A percentile compares a stretch with the other conserved stretches of the same genome.
Evolutionary conservation across 2,888 invertebrate species (phyloP).

Genomic region (Campaea margaritaria): DNA sequence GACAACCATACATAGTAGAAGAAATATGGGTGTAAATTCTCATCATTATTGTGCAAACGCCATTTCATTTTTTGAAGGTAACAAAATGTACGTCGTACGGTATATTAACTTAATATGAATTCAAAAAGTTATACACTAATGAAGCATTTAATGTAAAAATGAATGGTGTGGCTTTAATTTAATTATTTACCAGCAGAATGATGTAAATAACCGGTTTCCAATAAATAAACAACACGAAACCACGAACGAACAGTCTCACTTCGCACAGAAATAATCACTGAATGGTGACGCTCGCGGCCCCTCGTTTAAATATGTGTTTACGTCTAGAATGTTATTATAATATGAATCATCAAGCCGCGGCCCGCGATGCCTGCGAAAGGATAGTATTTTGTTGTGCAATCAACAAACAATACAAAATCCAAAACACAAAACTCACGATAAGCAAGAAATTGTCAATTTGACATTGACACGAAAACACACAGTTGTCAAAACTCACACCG

Average conservation of each 20-base stretch:
- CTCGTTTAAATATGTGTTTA: constrained; percentile 51
- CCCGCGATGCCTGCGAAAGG: constrained; percentile 54
- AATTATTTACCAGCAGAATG: constrained; percentile 32
- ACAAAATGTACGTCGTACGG: too few relatives aligned
- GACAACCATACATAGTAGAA: too few relatives aligned
- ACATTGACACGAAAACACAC: too few relatives aligned
- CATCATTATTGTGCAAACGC: too few relatives aligned
- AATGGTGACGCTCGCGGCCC: constrained; percentile 51
- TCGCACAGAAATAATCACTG: constrained; percentile 40
- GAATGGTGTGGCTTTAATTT: too few relatives aligned
- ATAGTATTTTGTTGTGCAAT: constrained; percentile 64
- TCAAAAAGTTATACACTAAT: too few relatives aligned
- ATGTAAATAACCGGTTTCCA: constrained; percentile 9
- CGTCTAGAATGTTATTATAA: constrained; percentile 57
- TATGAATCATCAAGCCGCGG: constrained; percentile 64
- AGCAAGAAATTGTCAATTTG: too few relatives aligned
- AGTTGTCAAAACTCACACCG: neutral
- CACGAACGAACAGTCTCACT: constrained; percentile 36
- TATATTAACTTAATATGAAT: too few relatives aligned
- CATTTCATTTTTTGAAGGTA: too few relatives aligned
- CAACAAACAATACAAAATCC: constrained; percentile 43
- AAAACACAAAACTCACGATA: constrained; percentile 56
- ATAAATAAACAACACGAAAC: constrained; percentile 30
- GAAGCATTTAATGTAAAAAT: too few relatives aligned
- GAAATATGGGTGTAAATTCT: too few relatives aligned